These are phyloP conservation scores for Sebastes fasciatus DNA, from an alignment of 2,113 vertebrate species.

Conservation along the genomic window DNA sequence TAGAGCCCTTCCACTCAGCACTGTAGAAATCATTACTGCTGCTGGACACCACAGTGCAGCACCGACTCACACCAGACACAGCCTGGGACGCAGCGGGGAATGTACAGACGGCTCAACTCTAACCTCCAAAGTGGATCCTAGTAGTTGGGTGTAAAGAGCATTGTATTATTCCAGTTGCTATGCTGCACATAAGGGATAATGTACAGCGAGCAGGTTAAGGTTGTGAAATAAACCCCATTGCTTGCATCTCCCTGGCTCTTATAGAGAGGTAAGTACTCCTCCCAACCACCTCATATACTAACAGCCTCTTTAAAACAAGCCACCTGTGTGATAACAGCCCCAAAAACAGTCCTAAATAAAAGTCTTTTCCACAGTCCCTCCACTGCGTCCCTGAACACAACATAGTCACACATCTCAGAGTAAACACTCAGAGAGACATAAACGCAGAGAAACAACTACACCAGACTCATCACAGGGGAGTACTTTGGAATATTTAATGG, in stretches of 20 bases:
- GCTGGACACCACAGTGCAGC: constrained; percentile 10
- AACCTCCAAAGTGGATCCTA: neutral
- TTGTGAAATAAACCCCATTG: too few species aligned
- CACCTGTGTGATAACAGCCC: neutral
- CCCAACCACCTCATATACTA: neutral
- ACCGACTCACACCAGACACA: constrained; percentile 2
- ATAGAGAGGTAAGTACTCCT: too few species aligned
- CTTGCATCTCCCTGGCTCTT: too few species aligned
- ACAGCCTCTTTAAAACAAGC: neutral
- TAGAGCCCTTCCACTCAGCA: constrained; percentile 51
- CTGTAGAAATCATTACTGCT: constrained; percentile 38
- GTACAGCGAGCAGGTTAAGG: too few species aligned
- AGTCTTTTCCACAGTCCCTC: neutral
- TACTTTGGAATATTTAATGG: constrained; percentile 20
- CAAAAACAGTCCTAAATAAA: neutral
- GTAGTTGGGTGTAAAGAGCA: neutral
- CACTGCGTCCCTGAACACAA: neutral
- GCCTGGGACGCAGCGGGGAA: neutral
- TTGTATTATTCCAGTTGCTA: too few species aligned
- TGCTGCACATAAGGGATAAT: neutral
- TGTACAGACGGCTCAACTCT: neutral
- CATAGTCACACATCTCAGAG: constrained; percentile 7
- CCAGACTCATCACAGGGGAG: neutral
- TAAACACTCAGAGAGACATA: constrained; percentile 17
- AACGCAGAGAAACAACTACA: constrained; percentile 20